Conservation (phyloP, 2,113 vertebrate species). For the Turnix velox region DNA sequence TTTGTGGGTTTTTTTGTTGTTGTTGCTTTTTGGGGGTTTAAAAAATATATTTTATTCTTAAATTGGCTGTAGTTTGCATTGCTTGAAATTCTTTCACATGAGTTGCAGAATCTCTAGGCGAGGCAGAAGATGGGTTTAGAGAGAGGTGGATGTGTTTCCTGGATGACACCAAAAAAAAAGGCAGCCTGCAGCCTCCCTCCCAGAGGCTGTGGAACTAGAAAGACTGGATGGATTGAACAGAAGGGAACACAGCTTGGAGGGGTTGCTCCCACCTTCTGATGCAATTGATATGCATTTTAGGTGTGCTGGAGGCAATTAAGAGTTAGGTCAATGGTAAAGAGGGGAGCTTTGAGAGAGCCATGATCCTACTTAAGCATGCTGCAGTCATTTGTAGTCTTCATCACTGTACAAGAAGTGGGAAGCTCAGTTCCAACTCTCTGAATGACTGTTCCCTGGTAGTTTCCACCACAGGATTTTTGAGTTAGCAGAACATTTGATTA, state of each 20-base stretch:
- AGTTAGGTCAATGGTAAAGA: neutral
- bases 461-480: neutral
- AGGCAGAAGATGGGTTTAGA: neutral
- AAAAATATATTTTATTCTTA: neutral
- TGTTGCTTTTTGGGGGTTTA: too few species aligned
- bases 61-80: neutral
- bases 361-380: neutral
- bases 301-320: neutral
- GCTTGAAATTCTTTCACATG: neutral
- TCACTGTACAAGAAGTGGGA: neutral
- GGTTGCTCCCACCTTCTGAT: neutral
- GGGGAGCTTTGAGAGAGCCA: neutral
- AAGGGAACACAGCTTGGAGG: neutral
- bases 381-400: neutral
- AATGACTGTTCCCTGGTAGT: neutral
- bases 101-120: neutral
- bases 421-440: neutral
- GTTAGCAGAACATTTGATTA: neutral
- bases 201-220: constrained; percentile 52
- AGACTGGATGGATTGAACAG: constrained; percentile 15
- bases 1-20: too few species aligned
- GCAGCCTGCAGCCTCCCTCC: neutral
- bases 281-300: neutral
- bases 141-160: constrained; percentile 19
- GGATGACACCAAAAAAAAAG: neutral